These are phyloP conservation scores for Eurystomus gularis DNA, from an alignment of 2,113 vertebrate species.

Conservation along the genomic window DNA sequence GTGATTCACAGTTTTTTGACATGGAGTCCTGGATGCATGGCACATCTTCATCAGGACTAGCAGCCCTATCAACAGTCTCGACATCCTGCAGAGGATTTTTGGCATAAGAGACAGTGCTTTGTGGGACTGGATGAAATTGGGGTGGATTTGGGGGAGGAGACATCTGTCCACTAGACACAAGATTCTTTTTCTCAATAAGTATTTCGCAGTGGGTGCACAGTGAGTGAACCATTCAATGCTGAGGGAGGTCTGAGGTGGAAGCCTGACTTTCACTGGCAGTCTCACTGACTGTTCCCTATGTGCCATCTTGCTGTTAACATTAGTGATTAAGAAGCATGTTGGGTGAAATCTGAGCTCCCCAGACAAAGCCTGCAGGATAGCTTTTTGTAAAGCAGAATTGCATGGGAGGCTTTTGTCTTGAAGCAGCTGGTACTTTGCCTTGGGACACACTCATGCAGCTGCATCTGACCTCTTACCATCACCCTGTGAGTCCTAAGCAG, in stretches of 20 bases:
- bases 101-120: background rate
- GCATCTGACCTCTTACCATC: background rate
- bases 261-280: background rate
- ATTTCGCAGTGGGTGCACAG: background rate
- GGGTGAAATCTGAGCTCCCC: background rate
- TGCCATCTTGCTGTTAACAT: background rate
- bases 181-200: background rate
- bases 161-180: background rate
- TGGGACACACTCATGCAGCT: background rate
- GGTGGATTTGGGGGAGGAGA: background rate
- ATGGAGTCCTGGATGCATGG: background rate
- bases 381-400: background rate
- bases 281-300: background rate
- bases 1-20: background rate
- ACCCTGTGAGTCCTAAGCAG: background rate
- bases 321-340: background rate
- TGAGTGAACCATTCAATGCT: background rate
- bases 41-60: background rate
- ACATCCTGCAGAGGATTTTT: background rate
- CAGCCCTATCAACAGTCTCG: background rate
- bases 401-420: background rate
- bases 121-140: background rate
- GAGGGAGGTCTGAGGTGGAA: background rate
- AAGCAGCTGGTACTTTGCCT: background rate
- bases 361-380: background rate